These are phyloP conservation scores for Omphaloscelis lunosa DNA, from an alignment of 2,888 invertebrate species.

Conservation along the genomic window DNA sequence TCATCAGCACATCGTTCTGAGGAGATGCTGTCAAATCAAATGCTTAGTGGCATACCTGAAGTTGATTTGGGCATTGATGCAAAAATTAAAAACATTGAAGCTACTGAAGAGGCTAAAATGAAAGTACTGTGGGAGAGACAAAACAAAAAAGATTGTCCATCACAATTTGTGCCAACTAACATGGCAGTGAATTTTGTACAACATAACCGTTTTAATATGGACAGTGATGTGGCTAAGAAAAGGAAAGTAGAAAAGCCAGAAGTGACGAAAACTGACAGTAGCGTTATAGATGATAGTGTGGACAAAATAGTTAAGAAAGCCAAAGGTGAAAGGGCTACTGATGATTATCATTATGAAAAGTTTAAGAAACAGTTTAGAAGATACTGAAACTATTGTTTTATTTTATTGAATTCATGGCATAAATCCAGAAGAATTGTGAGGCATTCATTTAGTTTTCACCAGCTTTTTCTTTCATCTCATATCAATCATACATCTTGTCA, in stretches of 20 bases:
- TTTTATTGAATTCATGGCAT: conserved; percentile 28
- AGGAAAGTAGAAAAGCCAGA: conserved; percentile 91
- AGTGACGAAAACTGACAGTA: conserved; percentile 80
- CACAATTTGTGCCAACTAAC: conserved; percentile 99
- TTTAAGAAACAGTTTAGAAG: conserved; percentile 98
- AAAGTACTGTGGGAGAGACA: conserved; percentile 96
- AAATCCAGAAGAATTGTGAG: neutral
- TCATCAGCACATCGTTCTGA: conserved; percentile 97
- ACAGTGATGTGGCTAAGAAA: conserved; percentile 92
- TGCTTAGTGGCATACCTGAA: conserved; percentile 99
- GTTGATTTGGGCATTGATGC: conserved; percentile 99
- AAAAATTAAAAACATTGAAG: conserved; percentile 99
- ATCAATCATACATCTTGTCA: neutral
- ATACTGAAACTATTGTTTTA: conserved; percentile 88
- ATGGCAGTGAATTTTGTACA: conserved; percentile 99
- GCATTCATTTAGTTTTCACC: neutral
- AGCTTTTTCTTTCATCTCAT: neutral
- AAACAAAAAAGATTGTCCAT: conserved; percentile 97
- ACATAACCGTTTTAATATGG: conserved; percentile 98
- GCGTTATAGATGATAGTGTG: conserved; percentile 86
- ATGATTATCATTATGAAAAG: conserved; percentile 99
- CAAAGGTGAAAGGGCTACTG: conserved; percentile 97
- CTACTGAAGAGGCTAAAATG: conserved; percentile 99
- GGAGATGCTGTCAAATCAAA: conserved; percentile 99
- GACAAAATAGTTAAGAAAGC: conserved; percentile 91